These are phyloP conservation scores for Dryoscopus gambensis DNA, from an alignment of 2,113 vertebrate genomes.

Conservation along the genomic window DNA sequence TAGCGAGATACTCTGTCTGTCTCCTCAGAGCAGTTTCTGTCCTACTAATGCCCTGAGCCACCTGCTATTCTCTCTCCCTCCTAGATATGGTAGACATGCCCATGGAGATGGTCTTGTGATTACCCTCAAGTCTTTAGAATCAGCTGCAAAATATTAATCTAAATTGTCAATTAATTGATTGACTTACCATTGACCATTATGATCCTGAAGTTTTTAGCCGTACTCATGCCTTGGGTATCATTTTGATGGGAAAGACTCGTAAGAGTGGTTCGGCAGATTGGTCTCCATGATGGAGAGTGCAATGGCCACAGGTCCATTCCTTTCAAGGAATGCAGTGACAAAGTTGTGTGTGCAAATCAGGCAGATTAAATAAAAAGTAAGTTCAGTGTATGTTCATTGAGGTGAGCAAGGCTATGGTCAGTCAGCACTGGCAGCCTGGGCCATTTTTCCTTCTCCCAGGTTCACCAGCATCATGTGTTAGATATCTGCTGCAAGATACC, in stretches of 20 bases:
- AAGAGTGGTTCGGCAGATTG: background rate
- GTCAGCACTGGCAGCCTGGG: background rate
- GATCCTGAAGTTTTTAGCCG: background rate
- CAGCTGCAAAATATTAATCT: background rate
- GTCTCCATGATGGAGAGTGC: rapidly evolving
- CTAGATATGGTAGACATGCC: background rate
- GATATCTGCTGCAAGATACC: background rate
- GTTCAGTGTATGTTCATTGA: background rate
- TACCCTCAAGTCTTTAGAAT: background rate
- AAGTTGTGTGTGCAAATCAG: background rate
- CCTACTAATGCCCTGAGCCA: background rate
- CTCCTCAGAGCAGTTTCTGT: background rate
- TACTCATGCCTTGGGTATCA: background rate
- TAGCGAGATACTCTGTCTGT: background rate
- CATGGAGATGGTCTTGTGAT: background rate
- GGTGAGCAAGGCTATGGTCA: background rate
- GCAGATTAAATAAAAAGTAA: background rate
- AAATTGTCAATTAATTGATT: background rate
- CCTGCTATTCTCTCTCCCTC: background rate
- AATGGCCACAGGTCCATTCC: background rate
- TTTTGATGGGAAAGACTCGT: background rate
- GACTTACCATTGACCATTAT: background rate
- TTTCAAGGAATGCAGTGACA: background rate
- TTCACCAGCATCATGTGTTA: background rate
- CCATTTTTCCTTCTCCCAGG: background rate